Evolutionary conservation across 2,113 vertebrate species (phyloP).

Genomic region (Lophura nycthemera): DNA sequence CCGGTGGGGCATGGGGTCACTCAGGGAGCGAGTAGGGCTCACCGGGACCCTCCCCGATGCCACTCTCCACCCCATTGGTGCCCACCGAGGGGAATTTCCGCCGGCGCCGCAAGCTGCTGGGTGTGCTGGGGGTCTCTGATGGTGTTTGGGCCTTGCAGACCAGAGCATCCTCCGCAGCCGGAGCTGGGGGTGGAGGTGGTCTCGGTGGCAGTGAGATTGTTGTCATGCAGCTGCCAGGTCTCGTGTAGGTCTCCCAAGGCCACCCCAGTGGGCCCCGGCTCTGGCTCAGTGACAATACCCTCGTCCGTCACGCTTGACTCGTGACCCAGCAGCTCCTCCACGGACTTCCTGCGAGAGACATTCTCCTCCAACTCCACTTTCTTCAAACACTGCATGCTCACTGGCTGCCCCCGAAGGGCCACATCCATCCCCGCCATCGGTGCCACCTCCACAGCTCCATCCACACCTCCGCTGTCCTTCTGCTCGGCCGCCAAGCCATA

Average conservation of each 20-base stretch:
- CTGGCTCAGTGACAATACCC: slow-evolving; percentile 94
- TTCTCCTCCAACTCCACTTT: slow-evolving; percentile 78
- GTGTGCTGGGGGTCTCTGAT: slow-evolving; percentile 84
- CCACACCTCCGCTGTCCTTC: slow-evolving; percentile 76
- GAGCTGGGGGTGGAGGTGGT: neutral
- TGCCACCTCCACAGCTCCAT: slow-evolving; percentile 13
- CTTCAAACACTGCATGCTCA: slow-evolving; percentile 49
- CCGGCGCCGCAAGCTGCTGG: slow-evolving; percentile 85
- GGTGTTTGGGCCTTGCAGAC: slow-evolving; percentile 66
- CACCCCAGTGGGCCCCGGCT: slow-evolving; percentile 70
- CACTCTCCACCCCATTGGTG: slow-evolving; percentile 83
- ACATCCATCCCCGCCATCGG: neutral
- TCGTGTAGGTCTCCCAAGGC: slow-evolving; percentile 79
- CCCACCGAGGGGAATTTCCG: slow-evolving; percentile 89
- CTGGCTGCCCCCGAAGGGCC: neutral
- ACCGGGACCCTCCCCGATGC: slow-evolving; percentile 75
- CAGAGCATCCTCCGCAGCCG: slow-evolving; percentile 48
- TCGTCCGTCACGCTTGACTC: slow-evolving; percentile 95
- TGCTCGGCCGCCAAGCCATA: slow-evolving; percentile 56
- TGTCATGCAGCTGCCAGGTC: slow-evolving; percentile 77
- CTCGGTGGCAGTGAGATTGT: neutral
- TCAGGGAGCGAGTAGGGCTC: slow-evolving; percentile 92
- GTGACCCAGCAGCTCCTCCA: slow-evolving; percentile 91
- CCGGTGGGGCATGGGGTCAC: slow-evolving; percentile 96
- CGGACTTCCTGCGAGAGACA: slow-evolving; percentile 76